Percentiles rank a stretch among this genome's conserved stretches.
Evolutionary conservation across 2,797 vertebrate species (phyloP).

Genomic region (Corythornis leucogaster): DNA sequence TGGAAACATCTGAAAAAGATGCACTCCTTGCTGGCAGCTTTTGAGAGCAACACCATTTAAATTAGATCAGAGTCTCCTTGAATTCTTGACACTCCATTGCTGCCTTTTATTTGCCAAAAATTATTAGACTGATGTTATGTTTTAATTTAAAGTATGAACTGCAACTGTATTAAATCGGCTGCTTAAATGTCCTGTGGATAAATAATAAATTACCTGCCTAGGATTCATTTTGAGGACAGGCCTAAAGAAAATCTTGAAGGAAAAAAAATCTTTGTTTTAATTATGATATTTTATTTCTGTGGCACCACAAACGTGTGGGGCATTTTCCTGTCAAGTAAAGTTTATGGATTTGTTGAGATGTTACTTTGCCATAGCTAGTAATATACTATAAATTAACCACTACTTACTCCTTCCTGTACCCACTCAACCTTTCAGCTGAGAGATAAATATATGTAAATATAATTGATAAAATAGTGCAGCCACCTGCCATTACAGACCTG

Average conservation of each 20-base stretch:
- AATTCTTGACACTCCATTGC: slow-evolving; percentile 21
- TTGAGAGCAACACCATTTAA: slow-evolving; percentile 57
- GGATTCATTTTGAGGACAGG: background rate
- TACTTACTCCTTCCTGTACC: background rate
- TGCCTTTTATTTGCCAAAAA: slow-evolving; percentile 46
- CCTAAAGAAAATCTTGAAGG: background rate
- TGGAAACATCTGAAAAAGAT: slow-evolving; percentile 47
- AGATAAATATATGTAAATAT: background rate
- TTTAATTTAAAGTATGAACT: slow-evolving; percentile 49
- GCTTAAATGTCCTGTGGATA: background rate
- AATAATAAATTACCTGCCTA: slow-evolving; percentile 16
- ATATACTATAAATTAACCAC: rapidly evolving
- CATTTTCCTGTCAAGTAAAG: background rate
- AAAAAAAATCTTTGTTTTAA: background rate
- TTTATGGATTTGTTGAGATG: background rate
- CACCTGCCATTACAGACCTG: background rate
- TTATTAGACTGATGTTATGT: background rate
- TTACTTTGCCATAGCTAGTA: background rate
- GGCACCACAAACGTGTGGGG: background rate
- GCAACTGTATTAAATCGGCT: slow-evolving; percentile 1
- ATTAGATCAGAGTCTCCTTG: slow-evolving; percentile 27
- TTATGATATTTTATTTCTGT: background rate
- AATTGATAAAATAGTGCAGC: background rate
- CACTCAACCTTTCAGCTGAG: background rate
- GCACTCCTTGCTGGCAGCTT: slow-evolving; percentile 43